Conservation (phyloP, 2,888 invertebrate species). For the Oxystoma pomonae region DNA sequence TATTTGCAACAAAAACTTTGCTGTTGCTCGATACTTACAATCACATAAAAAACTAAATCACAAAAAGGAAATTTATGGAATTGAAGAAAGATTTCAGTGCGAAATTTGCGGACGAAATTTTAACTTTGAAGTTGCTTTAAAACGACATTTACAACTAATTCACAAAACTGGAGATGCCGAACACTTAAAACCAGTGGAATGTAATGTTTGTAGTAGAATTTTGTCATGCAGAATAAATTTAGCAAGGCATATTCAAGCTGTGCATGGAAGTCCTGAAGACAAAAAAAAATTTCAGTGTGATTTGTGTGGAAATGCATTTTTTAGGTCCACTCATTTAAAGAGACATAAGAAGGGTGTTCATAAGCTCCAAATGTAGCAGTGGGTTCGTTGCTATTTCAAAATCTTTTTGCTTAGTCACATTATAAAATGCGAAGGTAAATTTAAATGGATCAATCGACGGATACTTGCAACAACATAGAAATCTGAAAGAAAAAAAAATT, state of each 20-base stretch:
- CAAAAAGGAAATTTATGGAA: conserved; percentile 28
- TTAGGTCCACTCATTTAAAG: conserved; percentile 28
- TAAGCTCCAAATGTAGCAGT: no score
- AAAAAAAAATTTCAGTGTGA: conserved; percentile 38
- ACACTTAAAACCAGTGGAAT: conserved; percentile 27
- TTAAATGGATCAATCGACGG: no score
- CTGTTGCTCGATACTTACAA: conserved; percentile 31
- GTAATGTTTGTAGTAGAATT: conserved; percentile 35
- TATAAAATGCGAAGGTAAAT: no score
- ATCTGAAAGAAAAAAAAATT: no score
- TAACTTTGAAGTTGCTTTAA: conserved; percentile 37
- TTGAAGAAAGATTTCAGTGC: conserved; percentile 23
- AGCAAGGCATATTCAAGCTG: conserved; percentile 38
- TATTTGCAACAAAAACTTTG: neutral
- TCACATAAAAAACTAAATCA: conserved; percentile 38
- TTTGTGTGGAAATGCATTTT: conserved; percentile 36
- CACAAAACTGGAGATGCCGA: conserved; percentile 35
- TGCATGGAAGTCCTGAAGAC: conserved; percentile 37
- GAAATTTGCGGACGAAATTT: conserved; percentile 32
- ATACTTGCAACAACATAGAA: no score
- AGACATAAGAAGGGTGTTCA: conserved; percentile 20
- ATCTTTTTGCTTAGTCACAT: no score
- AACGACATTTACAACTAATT: conserved; percentile 36
- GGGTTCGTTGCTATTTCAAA: no score
- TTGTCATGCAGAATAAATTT: conserved; percentile 39